These are phyloP conservation scores for Natator depressus DNA, from an alignment of 2,113 vertebrate species.

Conservation along the genomic window DNA sequence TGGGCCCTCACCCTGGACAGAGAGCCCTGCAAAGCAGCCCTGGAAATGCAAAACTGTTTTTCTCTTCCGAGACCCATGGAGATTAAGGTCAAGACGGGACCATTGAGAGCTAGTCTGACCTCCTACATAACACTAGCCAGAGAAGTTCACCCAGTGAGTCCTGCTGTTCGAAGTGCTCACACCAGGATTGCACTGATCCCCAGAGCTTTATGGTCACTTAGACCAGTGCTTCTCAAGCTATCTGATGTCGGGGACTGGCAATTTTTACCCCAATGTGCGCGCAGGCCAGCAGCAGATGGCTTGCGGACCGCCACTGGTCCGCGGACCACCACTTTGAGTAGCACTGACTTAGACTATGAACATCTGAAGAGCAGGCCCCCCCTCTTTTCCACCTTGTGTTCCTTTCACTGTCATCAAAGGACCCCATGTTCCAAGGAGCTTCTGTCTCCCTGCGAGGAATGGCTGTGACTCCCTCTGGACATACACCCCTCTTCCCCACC, in stretches of 20 bases:
- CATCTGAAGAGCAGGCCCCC: neutral
- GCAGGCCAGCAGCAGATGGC: no score
- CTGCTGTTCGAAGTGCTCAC: neutral
- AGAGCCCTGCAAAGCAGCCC: constrained; percentile 30
- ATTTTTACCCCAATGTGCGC: no score
- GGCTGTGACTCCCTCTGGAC: neutral
- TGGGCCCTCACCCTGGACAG: neutral
- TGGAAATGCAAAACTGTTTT: neutral
- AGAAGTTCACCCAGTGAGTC: neutral
- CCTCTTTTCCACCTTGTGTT: neutral
- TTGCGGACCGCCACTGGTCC: no score
- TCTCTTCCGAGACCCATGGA: neutral
- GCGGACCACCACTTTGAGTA: no score
- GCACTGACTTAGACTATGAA: neutral
- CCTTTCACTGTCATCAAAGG: neutral
- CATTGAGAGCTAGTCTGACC: neutral
- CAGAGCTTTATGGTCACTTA: neutral
- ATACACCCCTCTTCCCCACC: neutral
- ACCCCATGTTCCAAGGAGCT: neutral
- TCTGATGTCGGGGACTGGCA: no score
- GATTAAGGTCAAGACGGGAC: neutral
- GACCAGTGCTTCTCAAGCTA: no score
- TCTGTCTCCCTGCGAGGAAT: neutral
- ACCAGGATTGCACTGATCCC: neutral
- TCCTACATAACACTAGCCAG: neutral